A percentile compares a stretch with the other conserved stretches of the same genome.
Conservation (phyloP, 2,113 vertebrate genomes). For the Junco hyemalis region DNA sequence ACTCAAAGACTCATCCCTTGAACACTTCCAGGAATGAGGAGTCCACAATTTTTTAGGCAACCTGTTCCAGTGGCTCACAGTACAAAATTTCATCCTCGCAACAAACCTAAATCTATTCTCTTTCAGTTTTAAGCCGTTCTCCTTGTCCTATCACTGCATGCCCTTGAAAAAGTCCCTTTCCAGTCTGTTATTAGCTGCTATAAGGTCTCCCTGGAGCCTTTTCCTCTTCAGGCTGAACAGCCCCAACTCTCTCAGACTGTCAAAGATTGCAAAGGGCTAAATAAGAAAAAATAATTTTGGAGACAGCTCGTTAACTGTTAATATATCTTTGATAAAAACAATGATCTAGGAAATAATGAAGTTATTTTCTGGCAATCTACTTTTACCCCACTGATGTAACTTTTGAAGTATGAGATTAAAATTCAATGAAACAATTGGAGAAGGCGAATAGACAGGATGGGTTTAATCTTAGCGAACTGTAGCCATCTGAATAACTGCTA, state of each 20-base stretch:
- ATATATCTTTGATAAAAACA: not conserved
- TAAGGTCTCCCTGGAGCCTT: not conserved
- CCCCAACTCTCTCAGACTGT: not conserved
- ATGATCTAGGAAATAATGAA: not conserved
- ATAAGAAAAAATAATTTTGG: not conserved
- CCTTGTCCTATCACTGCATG: not conserved
- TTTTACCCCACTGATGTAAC: not conserved
- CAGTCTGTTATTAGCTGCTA: not conserved
- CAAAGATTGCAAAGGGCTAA: not conserved
- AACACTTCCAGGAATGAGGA: not conserved
- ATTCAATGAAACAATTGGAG: not conserved
- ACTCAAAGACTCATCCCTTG: not conserved
- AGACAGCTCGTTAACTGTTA: not conserved
- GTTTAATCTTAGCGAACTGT: not conserved
- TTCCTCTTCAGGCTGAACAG: not conserved
- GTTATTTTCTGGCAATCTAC: not conserved
- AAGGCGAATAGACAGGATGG: not conserved
- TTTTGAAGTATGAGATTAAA: slow-evolving; percentile 29
- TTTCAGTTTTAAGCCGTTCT: not conserved
- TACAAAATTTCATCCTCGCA: not conserved
- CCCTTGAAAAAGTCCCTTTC: not conserved
- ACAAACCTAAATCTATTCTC: not conserved
- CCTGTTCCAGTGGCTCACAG: not conserved
- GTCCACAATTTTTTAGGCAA: not conserved
- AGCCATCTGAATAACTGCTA: not conserved